These are phyloP conservation scores for Daubentonia madagascariensis DNA, from an alignment of 2,113 vertebrate genomes.

Conservation along the genomic window DNA sequence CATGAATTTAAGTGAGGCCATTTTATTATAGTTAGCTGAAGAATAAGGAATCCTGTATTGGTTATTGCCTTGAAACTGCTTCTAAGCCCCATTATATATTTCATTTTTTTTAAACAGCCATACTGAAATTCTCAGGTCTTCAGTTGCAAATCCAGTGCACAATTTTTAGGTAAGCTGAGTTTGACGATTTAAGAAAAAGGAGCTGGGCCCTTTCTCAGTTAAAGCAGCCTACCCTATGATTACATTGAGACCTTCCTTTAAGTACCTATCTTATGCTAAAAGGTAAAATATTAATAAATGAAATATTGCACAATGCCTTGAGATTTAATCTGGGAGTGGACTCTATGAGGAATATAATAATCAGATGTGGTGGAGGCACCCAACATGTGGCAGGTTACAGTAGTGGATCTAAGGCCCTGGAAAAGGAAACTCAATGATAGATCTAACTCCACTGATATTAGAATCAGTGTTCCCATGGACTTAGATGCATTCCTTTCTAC, in stretches of 20 bases:
- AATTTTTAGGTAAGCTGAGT: neutral
- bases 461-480: neutral
- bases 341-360: neutral
- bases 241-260: neutral
- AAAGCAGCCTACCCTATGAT: neutral
- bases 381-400: fast-evolving
- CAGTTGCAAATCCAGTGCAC: neutral
- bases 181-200: neutral
- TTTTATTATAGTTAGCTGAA: neutral
- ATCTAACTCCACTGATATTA: neutral
- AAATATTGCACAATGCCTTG: neutral
- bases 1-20: neutral
- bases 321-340: neutral
- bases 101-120: neutral
- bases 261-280: neutral
- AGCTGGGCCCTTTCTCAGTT: neutral
- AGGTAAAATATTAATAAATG: neutral
- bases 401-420: neutral
- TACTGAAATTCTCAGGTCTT: neutral
- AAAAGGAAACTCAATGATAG: neutral
- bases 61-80: neutral
- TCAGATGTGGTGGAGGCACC: neutral
- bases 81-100: neutral
- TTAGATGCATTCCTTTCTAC: neutral
- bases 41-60: neutral